A percentile compares a stretch with the other conserved stretches of the same genome.
Evolutionary conservation across 1,140 invertebrate genomes (phyloP).

Genomic region (Drosophila bocqueti): DNA sequence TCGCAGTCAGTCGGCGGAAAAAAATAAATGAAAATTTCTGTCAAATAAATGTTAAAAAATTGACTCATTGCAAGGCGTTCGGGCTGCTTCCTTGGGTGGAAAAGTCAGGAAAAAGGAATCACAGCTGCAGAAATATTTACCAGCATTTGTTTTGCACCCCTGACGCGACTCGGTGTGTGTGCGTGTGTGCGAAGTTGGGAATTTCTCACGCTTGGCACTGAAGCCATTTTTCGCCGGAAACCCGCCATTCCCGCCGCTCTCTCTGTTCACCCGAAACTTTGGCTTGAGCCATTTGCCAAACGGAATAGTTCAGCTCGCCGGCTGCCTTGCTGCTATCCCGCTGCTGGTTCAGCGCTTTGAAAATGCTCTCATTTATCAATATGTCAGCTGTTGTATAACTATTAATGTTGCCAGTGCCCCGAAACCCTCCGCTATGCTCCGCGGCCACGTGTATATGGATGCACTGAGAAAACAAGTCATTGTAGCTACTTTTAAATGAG

Average conservation of each 20-base stretch:
- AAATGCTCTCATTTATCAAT: conserved; percentile 81
- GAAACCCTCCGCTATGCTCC: background rate
- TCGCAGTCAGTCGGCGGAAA: background rate
- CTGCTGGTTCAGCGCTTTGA: conserved; percentile 49
- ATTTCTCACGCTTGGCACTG: conserved; percentile 75
- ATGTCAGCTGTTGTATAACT: conserved; percentile 83
- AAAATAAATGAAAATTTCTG: conserved; percentile 82
- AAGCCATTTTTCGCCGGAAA: conserved; percentile 71
- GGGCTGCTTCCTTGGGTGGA: conserved; percentile 2
- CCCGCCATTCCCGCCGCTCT: conserved; percentile 12
- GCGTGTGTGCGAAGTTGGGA: conserved; percentile 32
- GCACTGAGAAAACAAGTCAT: background rate
- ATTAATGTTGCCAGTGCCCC: conserved; percentile 63
- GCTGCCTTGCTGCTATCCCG: conserved; percentile 27
- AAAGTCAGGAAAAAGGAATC: conserved; percentile 58
- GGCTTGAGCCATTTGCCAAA: conserved; percentile 66
- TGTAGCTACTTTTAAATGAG: background rate
- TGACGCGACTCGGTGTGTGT: conserved; percentile 3
- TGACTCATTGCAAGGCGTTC: conserved; percentile 74
- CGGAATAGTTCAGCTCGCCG: conserved; percentile 64
- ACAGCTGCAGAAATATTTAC: conserved; percentile 81
- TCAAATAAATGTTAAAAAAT: conserved; percentile 84
- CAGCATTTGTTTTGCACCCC: conserved; percentile 74
- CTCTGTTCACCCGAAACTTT: conserved; percentile 12
- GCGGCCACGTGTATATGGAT: conserved; percentile 33